These are phyloP conservation scores for Calephelis perditalis DNA, from an alignment of 2,888 invertebrate species.

Conservation along the genomic window DNA sequence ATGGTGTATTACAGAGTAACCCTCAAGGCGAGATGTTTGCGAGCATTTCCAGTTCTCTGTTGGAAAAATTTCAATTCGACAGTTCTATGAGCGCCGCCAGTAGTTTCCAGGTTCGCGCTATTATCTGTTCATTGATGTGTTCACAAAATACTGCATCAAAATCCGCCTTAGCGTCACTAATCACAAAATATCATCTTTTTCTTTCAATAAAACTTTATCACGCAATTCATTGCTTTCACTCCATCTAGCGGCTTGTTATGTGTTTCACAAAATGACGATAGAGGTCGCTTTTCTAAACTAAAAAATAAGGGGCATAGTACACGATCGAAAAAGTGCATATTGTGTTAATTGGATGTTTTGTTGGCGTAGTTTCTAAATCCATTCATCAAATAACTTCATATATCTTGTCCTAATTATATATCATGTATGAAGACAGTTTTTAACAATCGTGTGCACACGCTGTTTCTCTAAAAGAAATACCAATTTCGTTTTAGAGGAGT, in stretches of 20 bases:
- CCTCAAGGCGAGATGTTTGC: conserved; percentile 90
- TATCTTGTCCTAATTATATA: background rate
- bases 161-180: conserved; percentile 17
- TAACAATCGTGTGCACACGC: background rate
- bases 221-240: conserved; percentile 15
- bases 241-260: conserved; percentile 22
- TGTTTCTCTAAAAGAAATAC: too few relatives aligned
- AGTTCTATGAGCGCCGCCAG: conserved; percentile 86
- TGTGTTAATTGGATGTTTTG: too few relatives aligned
- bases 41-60: conserved; percentile 88
- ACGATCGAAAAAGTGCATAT: background rate
- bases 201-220: conserved; percentile 1
- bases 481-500: too few relatives aligned
- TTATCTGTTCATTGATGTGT: conserved; percentile 55
- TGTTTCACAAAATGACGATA: conserved; percentile 18
- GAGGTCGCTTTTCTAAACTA: conserved; percentile 21
- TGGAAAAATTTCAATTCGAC: conserved; percentile 88
- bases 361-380: too few relatives aligned
- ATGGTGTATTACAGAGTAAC: conserved; percentile 81
- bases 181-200: conserved; percentile 17
- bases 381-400: too few relatives aligned
- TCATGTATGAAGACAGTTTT: background rate
- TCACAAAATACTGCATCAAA: conserved; percentile 22
- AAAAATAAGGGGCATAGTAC: background rate
- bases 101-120: conserved; percentile 83